These are phyloP conservation scores for Biston betularia DNA, from an alignment of 2,888 invertebrate genomes.

Conservation along the genomic window DNA sequence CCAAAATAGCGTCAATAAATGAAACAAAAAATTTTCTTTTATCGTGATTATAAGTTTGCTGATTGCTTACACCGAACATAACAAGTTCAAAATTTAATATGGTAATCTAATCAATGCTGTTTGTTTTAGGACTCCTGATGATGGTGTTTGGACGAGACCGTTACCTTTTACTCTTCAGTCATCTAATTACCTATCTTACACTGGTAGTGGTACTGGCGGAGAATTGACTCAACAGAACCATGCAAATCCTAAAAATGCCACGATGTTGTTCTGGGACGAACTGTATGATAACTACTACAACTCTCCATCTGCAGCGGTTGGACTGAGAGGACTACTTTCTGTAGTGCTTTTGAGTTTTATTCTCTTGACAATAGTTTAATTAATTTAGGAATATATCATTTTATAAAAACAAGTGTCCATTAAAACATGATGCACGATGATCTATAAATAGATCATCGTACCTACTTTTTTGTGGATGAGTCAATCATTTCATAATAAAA, in stretches of 20 bases:
- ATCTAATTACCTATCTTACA: background rate
- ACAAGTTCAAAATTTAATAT: too few relatives aligned
- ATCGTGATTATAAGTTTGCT: too few relatives aligned
- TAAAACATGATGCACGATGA: too few relatives aligned
- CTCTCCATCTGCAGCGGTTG: background rate
- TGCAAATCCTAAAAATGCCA: background rate
- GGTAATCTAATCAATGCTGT: too few relatives aligned
- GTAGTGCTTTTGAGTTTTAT: background rate
- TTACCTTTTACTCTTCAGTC: background rate
- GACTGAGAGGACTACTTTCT: background rate
- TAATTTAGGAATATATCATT: background rate
- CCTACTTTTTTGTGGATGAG: too few relatives aligned
- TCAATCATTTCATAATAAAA: too few relatives aligned
- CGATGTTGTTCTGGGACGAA: slow-evolving; percentile 5
- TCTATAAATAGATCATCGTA: too few relatives aligned
- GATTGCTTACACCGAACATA: too few relatives aligned
- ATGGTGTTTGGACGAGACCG: background rate
- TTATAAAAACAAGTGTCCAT: too few relatives aligned
- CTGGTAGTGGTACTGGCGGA: background rate
- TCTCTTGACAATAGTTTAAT: background rate
- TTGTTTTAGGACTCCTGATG: background rate
- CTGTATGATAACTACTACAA: background rate
- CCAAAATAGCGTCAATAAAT: too few relatives aligned
- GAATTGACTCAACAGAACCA: background rate
- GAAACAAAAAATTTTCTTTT: too few relatives aligned